Conservation (phyloP, 1,140 invertebrate species). For the Doryteuthis pealeii region DNA sequence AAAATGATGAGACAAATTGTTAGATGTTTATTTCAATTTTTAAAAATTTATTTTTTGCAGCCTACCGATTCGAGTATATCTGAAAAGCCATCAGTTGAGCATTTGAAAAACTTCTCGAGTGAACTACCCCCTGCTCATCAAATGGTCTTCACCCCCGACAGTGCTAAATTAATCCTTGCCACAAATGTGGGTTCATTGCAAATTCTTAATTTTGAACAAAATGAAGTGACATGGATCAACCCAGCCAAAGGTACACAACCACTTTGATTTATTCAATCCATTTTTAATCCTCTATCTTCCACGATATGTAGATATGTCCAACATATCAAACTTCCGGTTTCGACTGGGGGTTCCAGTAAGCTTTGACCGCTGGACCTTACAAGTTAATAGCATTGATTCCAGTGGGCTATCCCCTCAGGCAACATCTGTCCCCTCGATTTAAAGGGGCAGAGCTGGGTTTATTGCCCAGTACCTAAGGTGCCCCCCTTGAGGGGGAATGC, state of each 20-base stretch:
- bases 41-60: neutral
- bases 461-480: too few species aligned
- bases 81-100: slow-evolving; percentile 22
- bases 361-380: too few species aligned
- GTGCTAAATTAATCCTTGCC: slow-evolving; percentile 26
- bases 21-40: too few species aligned
- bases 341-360: too few species aligned
- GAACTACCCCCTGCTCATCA: slow-evolving; percentile 28
- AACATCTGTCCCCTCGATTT: too few species aligned
- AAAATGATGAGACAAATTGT: too few species aligned
- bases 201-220: slow-evolving; percentile 25
- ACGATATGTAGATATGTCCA: too few species aligned
- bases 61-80: slow-evolving; percentile 22
- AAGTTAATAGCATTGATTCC: too few species aligned
- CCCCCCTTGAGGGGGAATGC: too few species aligned
- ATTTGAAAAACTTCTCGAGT: neutral
- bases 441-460: too few species aligned
- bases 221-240: slow-evolving; percentile 12
- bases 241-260: slow-evolving; percentile 3
- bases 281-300: neutral
- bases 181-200: slow-evolving; percentile 31
- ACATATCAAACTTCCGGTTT: too few species aligned
- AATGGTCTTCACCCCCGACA: slow-evolving; percentile 31
- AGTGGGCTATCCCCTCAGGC: too few species aligned
- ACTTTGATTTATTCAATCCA: slow-evolving; percentile 4